Conservation (phyloP, 92 coral and sea anemone genomes). For the Metridium senile region DNA sequence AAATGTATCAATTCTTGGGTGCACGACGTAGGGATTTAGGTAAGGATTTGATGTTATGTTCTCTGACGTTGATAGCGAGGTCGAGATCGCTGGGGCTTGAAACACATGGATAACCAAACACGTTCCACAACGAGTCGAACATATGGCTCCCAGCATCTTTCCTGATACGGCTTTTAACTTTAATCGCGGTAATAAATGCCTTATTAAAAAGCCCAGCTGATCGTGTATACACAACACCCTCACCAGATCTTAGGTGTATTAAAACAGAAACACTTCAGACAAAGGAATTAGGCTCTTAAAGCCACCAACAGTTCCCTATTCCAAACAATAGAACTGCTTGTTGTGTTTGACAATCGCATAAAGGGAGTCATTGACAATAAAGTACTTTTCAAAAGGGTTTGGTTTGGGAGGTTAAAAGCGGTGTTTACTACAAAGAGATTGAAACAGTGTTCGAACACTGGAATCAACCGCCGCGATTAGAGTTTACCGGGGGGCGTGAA, state of each 20-base stretch:
- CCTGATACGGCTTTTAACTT: conserved; percentile 2
- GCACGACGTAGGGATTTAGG: not conserved
- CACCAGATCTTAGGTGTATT: conserved; percentile 4
- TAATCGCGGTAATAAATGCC: conserved; percentile 10
- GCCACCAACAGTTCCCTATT: not conserved
- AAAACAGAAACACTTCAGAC: conserved; percentile 42
- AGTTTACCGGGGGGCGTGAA: conserved; percentile 80
- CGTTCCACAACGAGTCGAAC: conserved; percentile 26
- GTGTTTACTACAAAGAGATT: conserved; percentile 7
- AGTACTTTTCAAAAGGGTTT: conserved; percentile 3
- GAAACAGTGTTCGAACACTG: conserved; percentile 13
- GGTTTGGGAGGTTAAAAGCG: not conserved
- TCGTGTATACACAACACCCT: conserved; percentile 13
- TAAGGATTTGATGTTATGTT: conserved; percentile 12
- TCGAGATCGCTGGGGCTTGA: conserved; percentile 6
- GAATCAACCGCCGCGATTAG: conserved; percentile 45
- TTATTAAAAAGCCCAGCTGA: conserved; percentile 10
- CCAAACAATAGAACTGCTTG: conserved; percentile 8
- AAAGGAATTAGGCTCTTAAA: conserved; percentile 25
- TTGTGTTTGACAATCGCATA: conserved; percentile 14
- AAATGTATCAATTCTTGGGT: not conserved
- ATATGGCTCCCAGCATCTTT: conserved; percentile 31
- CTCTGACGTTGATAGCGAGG: conserved; percentile 20
- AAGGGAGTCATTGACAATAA: conserved; percentile 13
- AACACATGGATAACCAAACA: conserved; percentile 31